phyloP scores from a whole-genome alignment of 2,797 vertebrate genomes.

The Prionace glauca region DNA sequence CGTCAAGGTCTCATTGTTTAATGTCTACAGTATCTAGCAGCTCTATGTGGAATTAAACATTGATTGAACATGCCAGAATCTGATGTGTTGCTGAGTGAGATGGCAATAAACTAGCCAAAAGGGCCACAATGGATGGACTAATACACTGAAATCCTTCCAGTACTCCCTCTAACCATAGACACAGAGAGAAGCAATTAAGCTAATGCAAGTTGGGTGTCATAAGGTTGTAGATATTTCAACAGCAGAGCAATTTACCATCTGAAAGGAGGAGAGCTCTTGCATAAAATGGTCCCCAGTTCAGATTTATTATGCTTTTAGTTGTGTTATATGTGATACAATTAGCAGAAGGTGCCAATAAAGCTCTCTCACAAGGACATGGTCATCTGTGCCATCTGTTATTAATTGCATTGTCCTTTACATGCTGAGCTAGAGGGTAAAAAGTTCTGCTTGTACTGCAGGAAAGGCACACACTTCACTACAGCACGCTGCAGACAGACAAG shows the following conservation, averaged over 20 bases:
- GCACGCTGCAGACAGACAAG: slow-evolving; percentile 43
- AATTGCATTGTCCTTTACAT: slow-evolving; percentile 79
- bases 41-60: slow-evolving; percentile 37
- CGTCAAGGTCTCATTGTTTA: neutral
- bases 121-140: slow-evolving; percentile 39
- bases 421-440: slow-evolving; percentile 64
- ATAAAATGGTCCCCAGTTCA: slow-evolving; percentile 77
- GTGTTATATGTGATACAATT: slow-evolving; percentile 93
- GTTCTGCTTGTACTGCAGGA: slow-evolving; percentile 55
- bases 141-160: slow-evolving; percentile 47
- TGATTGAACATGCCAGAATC: slow-evolving; percentile 37
- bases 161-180: slow-evolving; percentile 44
- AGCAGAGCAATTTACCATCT: slow-evolving; percentile 88
- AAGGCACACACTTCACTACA: slow-evolving; percentile 55
- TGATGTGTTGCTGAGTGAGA: slow-evolving; percentile 42
- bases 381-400: slow-evolving; percentile 88
- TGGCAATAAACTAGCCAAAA: slow-evolving; percentile 44
- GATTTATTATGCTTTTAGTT: slow-evolving; percentile 99
- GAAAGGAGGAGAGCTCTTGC: slow-evolving; percentile 76
- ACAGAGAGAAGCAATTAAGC: slow-evolving; percentile 75
- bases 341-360: slow-evolving; percentile 84
- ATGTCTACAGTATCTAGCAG: slow-evolving; percentile 17
- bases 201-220: slow-evolving; percentile 86
- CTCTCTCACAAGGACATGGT: slow-evolving; percentile 84
- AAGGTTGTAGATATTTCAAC: slow-evolving; percentile 97